Percentiles rank a stretch among this genome's conserved stretches.
phyloP scores from a whole-genome alignment of 2,113 vertebrate genomes.

The Pedionomus torquatus region DNA sequence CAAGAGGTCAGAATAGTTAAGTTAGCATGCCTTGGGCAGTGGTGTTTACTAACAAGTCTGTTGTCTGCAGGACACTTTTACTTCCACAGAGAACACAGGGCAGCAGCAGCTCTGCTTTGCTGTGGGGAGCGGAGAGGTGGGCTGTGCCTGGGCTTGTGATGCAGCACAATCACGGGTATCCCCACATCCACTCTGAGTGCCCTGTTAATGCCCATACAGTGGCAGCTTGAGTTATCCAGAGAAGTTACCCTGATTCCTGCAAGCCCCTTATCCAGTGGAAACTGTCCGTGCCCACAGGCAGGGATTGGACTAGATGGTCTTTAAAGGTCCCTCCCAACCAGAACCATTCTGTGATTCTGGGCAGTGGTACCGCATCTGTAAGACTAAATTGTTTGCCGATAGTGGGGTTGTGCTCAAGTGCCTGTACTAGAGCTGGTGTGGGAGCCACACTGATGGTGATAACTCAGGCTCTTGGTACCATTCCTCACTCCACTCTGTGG shows the following conservation, averaged over 20 bases:
- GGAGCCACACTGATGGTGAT: background rate
- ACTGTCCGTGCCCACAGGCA: background rate
- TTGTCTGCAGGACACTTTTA: background rate
- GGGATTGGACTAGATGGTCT: background rate
- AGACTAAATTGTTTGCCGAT: background rate
- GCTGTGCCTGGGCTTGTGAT: background rate
- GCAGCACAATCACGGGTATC: background rate
- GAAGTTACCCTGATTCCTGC: background rate
- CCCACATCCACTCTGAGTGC: background rate
- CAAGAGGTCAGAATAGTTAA: background rate
- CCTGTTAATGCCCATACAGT: background rate
- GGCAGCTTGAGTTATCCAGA: background rate
- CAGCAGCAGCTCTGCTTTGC: background rate
- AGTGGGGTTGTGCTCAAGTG: background rate
- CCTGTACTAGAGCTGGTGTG: background rate
- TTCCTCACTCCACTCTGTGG: background rate
- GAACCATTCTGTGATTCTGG: background rate
- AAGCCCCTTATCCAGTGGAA: background rate
- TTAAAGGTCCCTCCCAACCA: background rate
- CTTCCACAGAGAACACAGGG: background rate
- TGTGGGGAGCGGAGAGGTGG: background rate
- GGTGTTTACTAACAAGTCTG: fast-evolving
- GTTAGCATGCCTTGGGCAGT: background rate
- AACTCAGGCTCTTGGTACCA: background rate
- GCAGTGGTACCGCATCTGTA: background rate